A percentile compares a stretch with the other conserved stretches of the same genome.
Conservation (phyloP, 2,113 vertebrate species). For the Myrmecobius fasciatus region DNA sequence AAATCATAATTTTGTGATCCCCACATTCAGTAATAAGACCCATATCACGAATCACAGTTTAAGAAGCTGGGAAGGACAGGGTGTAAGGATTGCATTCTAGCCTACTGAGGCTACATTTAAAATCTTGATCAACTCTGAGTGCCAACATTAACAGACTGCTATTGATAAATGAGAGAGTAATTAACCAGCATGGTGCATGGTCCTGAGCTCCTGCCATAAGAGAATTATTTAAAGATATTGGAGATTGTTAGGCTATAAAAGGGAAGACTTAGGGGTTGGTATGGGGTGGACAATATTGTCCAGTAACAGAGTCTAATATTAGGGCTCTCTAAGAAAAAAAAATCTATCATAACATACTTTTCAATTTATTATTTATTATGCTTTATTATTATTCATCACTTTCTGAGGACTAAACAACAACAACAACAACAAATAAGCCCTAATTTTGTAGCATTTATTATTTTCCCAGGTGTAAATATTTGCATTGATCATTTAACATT, state of each 20-base stretch:
- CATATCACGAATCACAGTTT: no score
- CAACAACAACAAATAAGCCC: neutral
- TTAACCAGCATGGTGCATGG: neutral
- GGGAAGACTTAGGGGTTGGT: neutral
- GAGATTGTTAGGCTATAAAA: neutral
- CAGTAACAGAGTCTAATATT: neutral
- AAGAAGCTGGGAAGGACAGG: no score
- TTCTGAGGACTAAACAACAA: neutral
- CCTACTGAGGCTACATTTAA: neutral
- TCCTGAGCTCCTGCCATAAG: neutral
- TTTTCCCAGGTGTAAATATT: neutral
- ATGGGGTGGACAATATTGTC: neutral
- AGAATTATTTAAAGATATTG: neutral
- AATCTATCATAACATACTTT: neutral
- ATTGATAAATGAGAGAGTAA: neutral
- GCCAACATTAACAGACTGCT: neutral
- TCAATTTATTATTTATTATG: neutral
- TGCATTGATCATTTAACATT: neutral
- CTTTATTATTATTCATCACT: neutral
- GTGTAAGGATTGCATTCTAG: neutral
- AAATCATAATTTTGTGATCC: no score
- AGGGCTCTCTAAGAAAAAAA: neutral
- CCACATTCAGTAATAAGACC: no score
- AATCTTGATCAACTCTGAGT: neutral
- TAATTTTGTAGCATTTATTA: neutral